Evolutionary conservation across 1,140 invertebrate species (phyloP).

Genomic region (Bombus breviceps): DNA sequence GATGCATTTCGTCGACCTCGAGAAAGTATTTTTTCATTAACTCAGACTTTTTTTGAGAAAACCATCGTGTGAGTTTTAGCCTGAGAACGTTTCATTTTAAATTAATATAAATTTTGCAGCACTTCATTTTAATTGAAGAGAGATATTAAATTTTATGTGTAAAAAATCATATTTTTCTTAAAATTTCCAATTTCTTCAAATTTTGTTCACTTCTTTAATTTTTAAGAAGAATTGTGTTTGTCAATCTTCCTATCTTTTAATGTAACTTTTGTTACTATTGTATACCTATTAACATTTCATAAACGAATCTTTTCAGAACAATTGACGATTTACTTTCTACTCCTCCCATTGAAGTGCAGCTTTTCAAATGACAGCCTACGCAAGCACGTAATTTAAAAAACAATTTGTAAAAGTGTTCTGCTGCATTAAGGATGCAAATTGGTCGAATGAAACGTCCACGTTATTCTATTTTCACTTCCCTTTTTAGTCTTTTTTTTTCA

Average conservation of each 20-base stretch:
- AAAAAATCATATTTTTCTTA: not conserved
- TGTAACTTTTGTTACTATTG: not conserved
- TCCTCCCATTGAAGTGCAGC: not conserved
- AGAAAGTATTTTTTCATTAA: not conserved
- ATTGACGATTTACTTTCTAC: not conserved
- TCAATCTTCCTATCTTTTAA: not conserved
- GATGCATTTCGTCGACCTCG: conserved; percentile 3
- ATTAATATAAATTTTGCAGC: not conserved
- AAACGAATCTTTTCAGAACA: too few relatives aligned
- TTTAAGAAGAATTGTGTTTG: too few relatives aligned
- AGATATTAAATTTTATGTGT: too few relatives aligned
- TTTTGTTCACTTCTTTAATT: not conserved
- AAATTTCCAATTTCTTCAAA: not conserved
- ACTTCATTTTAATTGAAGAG: not conserved
- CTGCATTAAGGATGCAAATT: conserved; percentile 7
- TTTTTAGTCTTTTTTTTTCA: not conserved
- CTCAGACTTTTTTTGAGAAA: not conserved
- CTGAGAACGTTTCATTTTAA: not conserved
- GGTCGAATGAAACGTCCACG: not conserved
- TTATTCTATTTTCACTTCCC: not conserved
- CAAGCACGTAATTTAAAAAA: not conserved
- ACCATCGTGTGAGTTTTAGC: not conserved
- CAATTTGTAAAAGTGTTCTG: not conserved
- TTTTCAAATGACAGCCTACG: not conserved
- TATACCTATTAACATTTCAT: not conserved